Conservation (phyloP, 2,888 invertebrate species). For the Selenia dentaria region DNA sequence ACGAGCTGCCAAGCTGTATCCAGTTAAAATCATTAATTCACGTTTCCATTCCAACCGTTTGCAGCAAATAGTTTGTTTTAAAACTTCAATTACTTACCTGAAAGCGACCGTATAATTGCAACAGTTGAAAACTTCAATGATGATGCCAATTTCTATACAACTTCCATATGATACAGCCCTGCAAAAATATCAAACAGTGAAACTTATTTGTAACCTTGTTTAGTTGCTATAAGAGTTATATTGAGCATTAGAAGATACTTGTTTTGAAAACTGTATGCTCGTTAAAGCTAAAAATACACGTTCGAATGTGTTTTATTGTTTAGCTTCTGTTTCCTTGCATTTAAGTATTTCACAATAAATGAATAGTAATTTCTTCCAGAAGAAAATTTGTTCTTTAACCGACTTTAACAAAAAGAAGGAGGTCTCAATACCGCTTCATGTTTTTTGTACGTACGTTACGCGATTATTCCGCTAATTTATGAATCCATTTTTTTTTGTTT, state of each 20-base stretch:
- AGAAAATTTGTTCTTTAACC: no score
- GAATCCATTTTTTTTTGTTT: no score
- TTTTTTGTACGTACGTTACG: no score
- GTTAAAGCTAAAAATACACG: slow-evolving; percentile 16
- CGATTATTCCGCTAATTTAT: no score
- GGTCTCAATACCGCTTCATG: no score
- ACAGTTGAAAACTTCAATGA: slow-evolving; percentile 40
- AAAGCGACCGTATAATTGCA: slow-evolving; percentile 37
- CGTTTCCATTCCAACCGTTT: not conserved
- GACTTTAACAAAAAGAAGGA: no score
- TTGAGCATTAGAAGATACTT: not conserved
- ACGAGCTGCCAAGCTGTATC: not conserved
- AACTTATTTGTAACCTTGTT: slow-evolving; percentile 2
- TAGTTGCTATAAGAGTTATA: not conserved
- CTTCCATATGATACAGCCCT: slow-evolving; percentile 9
- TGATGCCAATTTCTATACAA: slow-evolving; percentile 40
- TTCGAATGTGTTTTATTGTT: slow-evolving; percentile 5
- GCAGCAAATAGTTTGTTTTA: not conserved
- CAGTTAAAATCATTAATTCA: not conserved
- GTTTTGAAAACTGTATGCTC: slow-evolving; percentile 1
- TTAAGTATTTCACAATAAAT: not conserved
- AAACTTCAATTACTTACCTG: slow-evolving; percentile 32
- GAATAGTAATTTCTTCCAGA: slow-evolving; percentile 1
- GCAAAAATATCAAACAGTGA: slow-evolving; percentile 1
- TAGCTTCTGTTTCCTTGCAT: slow-evolving; percentile 3